Evolutionary conservation across 23 tunicate genomes (phyloP).

Genomic region (Ascidia mentula): DNA sequence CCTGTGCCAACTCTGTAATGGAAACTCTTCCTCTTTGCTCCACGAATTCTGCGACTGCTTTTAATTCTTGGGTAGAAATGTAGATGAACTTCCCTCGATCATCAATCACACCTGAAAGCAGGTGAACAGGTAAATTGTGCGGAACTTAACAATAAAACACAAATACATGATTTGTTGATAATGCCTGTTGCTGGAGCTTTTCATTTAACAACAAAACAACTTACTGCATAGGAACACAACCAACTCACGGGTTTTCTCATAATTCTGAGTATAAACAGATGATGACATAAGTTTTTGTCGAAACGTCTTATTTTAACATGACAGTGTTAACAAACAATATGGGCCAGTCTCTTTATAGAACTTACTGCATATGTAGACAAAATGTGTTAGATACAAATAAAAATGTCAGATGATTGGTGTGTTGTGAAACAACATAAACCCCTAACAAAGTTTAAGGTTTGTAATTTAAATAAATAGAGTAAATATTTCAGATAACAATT

Average conservation of each 20-base stretch:
- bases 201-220: not conserved
- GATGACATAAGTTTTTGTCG: no score
- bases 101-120: slow-evolving; percentile 74
- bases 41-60: slow-evolving; percentile 77
- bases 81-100: slow-evolving; percentile 93
- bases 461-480: no score
- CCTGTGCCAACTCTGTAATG: slow-evolving; percentile 76
- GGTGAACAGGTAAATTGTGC: not conserved
- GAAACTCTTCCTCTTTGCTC: slow-evolving; percentile 68
- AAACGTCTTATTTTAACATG: no score
- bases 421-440: no score
- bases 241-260: no score
- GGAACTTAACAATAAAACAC: not conserved
- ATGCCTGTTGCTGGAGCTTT: not conserved
- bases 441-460: no score
- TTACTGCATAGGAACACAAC: no score
- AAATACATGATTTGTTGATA: not conserved
- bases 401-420: no score
- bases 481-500: no score
- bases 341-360: no score
- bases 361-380: not conserved
- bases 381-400: not conserved
- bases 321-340: no score
- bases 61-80: slow-evolving; percentile 71
- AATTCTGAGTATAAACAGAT: no score